A percentile compares a stretch with the other conserved stretches of the same genome.
Conservation (phyloP, 2,888 invertebrate species). For the Malthinus seriepunctatus region DNA sequence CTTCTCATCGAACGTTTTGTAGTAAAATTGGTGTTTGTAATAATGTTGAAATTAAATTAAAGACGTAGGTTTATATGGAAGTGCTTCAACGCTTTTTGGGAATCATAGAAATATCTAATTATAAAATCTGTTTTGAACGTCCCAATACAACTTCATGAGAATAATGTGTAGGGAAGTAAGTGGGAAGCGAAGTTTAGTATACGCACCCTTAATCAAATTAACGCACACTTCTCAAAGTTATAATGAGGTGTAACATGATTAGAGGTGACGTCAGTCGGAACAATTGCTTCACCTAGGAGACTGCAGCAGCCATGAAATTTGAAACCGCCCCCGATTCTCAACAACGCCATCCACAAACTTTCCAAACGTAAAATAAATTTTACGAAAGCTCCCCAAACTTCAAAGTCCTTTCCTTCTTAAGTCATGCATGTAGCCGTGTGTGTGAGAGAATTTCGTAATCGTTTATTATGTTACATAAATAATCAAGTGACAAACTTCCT, state of each 20-base stretch:
- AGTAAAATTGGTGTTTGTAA: not conserved
- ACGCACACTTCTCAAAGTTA: constrained; percentile 47
- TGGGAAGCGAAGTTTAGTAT: constrained; percentile 31
- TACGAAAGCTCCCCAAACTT: constrained; percentile 46
- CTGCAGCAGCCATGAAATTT: constrained; percentile 39
- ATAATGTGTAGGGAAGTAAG: constrained; percentile 27
- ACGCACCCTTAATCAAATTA: constrained; percentile 45
- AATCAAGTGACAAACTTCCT: too few species aligned
- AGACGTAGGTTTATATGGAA: not conserved
- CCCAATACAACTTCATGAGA: constrained; percentile 32
- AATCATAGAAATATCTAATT: constrained; percentile 26
- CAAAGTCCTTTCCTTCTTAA: constrained; percentile 42
- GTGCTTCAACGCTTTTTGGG: constrained; percentile 15
- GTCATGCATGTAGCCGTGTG: constrained; percentile 37
- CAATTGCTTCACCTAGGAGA: constrained; percentile 59
- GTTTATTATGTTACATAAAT: too few species aligned
- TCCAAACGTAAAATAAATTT: constrained; percentile 49
- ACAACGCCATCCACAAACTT: constrained; percentile 40
- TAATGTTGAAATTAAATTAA: constrained; percentile 3
- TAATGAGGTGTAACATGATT: constrained; percentile 61
- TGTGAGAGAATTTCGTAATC: constrained; percentile 24
- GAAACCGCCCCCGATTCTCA: constrained; percentile 35
- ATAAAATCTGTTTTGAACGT: constrained; percentile 32
- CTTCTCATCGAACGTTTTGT: too few species aligned
- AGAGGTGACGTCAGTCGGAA: constrained; percentile 58